Evolutionary conservation across 1,140 invertebrate genomes (phyloP), one percentile per base, ranked within the genome.

Genomic region (Nixonia krombeini): DNA sequence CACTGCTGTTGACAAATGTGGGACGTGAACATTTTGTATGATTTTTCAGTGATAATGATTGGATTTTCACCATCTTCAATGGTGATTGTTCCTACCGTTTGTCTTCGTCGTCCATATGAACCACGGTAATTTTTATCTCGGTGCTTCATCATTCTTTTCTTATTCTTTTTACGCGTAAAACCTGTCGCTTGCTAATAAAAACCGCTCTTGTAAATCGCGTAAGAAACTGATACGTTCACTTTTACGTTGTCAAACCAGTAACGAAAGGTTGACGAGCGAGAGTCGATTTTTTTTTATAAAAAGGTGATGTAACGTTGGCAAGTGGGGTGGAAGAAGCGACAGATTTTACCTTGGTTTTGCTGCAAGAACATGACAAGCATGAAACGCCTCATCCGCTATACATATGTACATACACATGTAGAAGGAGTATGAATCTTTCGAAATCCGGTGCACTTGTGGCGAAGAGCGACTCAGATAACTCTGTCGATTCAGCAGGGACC

Each of bases 401-500:
- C 10, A 41, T 41, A 12, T 41, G 38, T 41, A 41, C 8, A 41
- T 41, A 41, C 18, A 41, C 9, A 10, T 4, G 38, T 41, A 41
- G 38, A 23, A 15, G 23, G 10, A n/a, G 10, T 56, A 21, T 21
- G 21, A 21, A 21, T 3, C 6, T 21, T 21, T 21, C 2, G 6
- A 21, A 21, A 21, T 21, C 21, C 6, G 6, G n/a, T n/a, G 21
- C 21, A 21, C 21, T 21, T 21, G 13, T 29, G 7, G 15, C 18
- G 23, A 33, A 9, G 31, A 16, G 3, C 49, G 13, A 33, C 26
- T 53, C 21, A 42, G 4, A 7, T 10, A 7, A 9, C 12, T 29
- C 35, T 50, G 25, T 58, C 33, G 26, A 25, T 69, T 55, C 62
- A 67, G 31, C 64, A 82, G 81, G 53, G 79, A 82, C 35, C 69